Percentiles rank a stretch among this genome's conserved stretches.
These are phyloP conservation scores for Coelopa pilipes DNA, from an alignment of 2,888 invertebrate species.

Conservation along the genomic window DNA sequence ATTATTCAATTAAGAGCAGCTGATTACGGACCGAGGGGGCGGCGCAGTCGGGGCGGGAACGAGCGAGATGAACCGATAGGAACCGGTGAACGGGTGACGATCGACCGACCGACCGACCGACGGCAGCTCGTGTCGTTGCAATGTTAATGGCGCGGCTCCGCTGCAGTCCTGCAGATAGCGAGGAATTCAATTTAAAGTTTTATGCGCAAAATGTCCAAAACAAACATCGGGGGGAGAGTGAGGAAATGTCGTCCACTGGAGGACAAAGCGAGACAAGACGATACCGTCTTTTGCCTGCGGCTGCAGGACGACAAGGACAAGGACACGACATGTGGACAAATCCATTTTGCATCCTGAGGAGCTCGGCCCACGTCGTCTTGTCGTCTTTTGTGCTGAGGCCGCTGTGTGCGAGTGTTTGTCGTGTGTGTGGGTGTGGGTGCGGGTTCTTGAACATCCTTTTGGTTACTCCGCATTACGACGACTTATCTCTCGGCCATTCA, in stretches of 20 bases:
- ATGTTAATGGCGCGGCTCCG: slow-evolving; percentile 11
- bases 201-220: slow-evolving; percentile 23
- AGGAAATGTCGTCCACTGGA: not conserved
- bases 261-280: not conserved
- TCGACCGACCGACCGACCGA: not conserved
- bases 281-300: not conserved
- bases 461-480: too few species aligned
- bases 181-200: slow-evolving; percentile 35
- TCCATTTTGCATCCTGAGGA: slow-evolving; percentile 7
- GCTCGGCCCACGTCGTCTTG: not conserved
- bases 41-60: not conserved
- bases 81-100: too few species aligned
- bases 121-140: not conserved
- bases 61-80: not conserved
- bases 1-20: slow-evolving; percentile 30
- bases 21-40: slow-evolving; percentile 11
- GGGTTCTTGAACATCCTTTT: too few species aligned
- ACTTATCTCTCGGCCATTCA: too few species aligned
- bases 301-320: slow-evolving; percentile 14
- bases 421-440: too few species aligned
- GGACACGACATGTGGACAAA: slow-evolving; percentile 22
- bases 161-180: slow-evolving; percentile 4
- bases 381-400: too few species aligned
- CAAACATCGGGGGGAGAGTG: slow-evolving; percentile 9
- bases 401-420: too few species aligned